Conservation (phyloP, 2,888 invertebrate genomes). For the Stegophylla sp. region DNA sequence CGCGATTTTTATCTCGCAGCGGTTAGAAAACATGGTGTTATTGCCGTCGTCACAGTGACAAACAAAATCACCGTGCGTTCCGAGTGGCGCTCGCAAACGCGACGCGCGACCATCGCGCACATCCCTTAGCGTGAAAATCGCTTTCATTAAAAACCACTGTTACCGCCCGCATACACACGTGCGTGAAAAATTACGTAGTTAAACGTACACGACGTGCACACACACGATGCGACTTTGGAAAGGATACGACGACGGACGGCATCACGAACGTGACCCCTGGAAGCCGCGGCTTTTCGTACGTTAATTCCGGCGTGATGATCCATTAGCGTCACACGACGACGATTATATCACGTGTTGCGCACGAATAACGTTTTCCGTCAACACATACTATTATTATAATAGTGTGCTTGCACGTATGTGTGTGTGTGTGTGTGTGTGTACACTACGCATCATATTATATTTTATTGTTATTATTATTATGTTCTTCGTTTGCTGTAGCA, state of each 20-base stretch:
- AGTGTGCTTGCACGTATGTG: too few relatives aligned
- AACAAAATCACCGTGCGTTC: too few relatives aligned
- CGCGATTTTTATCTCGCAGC: constrained; percentile 8
- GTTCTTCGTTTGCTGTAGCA: not conserved
- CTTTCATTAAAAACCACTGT: constrained; percentile 46
- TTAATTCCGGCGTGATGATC: constrained; percentile 39
- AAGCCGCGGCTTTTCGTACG: constrained; percentile 15
- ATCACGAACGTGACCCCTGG: constrained; percentile 49
- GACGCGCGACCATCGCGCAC: not conserved
- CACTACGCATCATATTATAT: too few relatives aligned
- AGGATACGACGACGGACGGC: not conserved
- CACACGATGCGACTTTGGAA: constrained; percentile 39
- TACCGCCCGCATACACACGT: constrained; percentile 40
- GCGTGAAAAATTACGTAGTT: constrained; percentile 38
- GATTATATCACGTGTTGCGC: constrained; percentile 51
- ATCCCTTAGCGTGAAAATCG: constrained; percentile 54
- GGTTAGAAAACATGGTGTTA: not conserved
- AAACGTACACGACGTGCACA: not conserved
- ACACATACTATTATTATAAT: too few relatives aligned
- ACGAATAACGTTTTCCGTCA: constrained; percentile 25
- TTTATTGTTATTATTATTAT: too few relatives aligned
- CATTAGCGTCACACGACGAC: constrained; percentile 29
- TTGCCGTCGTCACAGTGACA: too few relatives aligned
- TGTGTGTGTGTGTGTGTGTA: too few relatives aligned
- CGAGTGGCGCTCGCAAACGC: not conserved